Evolutionary conservation across 1,140 invertebrate genomes (phyloP).

Genomic region (Hycleus phaleratus): DNA sequence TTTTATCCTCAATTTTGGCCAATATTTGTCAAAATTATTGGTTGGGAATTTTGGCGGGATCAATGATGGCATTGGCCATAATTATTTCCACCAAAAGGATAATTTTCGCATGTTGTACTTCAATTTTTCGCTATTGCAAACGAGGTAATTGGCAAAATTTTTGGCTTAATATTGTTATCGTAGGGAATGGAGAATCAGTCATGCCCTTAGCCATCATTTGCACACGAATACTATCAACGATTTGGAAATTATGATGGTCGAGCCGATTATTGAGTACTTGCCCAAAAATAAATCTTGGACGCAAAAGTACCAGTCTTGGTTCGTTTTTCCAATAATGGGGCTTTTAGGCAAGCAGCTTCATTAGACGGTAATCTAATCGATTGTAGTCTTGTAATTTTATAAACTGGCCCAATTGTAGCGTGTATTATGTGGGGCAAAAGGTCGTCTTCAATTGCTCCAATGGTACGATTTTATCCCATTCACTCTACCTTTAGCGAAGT

Average conservation of each 20-base stretch:
- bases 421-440: constrained; percentile 9
- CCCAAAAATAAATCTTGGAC: constrained; percentile 46
- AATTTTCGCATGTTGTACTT: constrained; percentile 77
- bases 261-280: constrained; percentile 60
- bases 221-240: constrained; percentile 73
- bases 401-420: constrained; percentile 4
- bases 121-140: constrained; percentile 58
- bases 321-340: constrained; percentile 48
- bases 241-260: constrained; percentile 60
- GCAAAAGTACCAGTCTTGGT: constrained; percentile 41
- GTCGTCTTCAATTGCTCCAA: constrained; percentile 9
- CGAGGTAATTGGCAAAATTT: constrained; percentile 42
- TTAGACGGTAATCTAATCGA: constrained; percentile 42
- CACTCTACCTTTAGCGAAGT: constrained; percentile 49
- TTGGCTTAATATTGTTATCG: no score
- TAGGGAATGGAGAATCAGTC: constrained; percentile 69
- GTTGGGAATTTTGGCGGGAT: constrained; percentile 42
- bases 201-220: constrained; percentile 70
- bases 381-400: not conserved
- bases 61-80: constrained; percentile 59
- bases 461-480: constrained; percentile 44
- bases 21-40: constrained; percentile 42
- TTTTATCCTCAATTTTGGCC: constrained; percentile 46
- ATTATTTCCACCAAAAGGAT: constrained; percentile 72
- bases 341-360: constrained; percentile 39